A percentile compares a stretch with the other conserved stretches of the same genome.
Conservation (phyloP, 64 coral and sea anemone species). For the Anthopleura sola region DNA sequence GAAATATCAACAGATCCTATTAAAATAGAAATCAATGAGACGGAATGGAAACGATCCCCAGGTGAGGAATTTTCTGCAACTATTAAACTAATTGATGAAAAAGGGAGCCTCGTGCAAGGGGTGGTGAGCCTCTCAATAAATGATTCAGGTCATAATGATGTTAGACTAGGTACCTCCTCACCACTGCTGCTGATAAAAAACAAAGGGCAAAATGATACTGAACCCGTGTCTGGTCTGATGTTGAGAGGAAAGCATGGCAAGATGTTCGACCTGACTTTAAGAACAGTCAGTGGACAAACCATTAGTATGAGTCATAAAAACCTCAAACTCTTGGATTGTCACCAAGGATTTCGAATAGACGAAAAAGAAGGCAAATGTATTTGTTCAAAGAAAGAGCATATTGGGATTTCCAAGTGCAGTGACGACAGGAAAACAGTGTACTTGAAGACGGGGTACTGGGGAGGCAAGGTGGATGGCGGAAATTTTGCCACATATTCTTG, state of each 20-base stretch:
- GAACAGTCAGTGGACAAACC: constrained; percentile 38
- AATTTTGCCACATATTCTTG: constrained; percentile 64
- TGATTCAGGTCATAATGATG: background rate
- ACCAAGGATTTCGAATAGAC: constrained; percentile 25
- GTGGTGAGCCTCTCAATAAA: constrained; percentile 47
- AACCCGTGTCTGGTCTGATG: constrained; percentile 21
- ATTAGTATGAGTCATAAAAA: background rate
- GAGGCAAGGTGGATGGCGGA: background rate
- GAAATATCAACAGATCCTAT: constrained; percentile 85
- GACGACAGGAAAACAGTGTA: constrained; percentile 18
- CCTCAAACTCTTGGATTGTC: constrained; percentile 11
- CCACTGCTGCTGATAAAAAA: constrained; percentile 62
- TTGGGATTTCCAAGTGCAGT: constrained; percentile 19
- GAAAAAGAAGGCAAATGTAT: constrained; percentile 7
- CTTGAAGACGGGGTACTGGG: constrained; percentile 53
- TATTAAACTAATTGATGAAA: constrained; percentile 73
- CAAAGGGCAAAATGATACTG: background rate
- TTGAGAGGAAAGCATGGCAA: constrained; percentile 8
- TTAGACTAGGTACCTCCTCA: constrained; percentile 49
- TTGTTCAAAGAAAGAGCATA: constrained; percentile 6
- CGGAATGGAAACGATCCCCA: constrained; percentile 70
- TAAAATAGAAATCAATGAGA: constrained; percentile 35
- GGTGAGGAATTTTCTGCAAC: constrained; percentile 55
- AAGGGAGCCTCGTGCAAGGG: constrained; percentile 55
- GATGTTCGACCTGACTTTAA: constrained; percentile 40